Evolutionary conservation across 1,140 invertebrate species (phyloP), one percentile per base, ranked within the genome.

Genomic region (Plectus sambesii): DNA sequence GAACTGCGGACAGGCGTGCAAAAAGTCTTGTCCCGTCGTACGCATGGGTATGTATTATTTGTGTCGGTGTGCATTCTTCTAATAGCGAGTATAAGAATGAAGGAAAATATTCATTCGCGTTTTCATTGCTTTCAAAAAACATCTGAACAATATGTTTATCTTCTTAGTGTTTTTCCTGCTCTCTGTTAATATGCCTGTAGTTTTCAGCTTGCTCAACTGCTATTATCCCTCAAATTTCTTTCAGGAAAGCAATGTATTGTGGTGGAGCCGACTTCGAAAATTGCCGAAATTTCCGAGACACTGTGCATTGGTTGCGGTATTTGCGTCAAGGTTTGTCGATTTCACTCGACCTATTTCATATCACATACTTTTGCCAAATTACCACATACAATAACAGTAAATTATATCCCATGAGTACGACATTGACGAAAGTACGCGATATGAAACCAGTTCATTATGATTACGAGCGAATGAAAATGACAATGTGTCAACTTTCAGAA

Each of bases 291-390:
- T 65, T 97, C 92, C 50, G 94, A 99, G 75, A 88, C 96, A 71
- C 74, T 99, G 0, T 99, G 94, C 70, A 99, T 99, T 69, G 94
- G 92, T 67, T 98, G 93, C 76, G 92, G 93, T 83, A 99, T 99
- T 66, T 99, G 94, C 79, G 75, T 80, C 2, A 82, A 81, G 71
- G 77, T 79, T 46, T 59, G 41, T 48, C 19, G 17, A 50, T 5
- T 53, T 12, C 5, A 6, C 23, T 29, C 61, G 46, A 54, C 19
- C 43, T 44, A 27, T 1, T 6, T 27, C 4, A 0, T 20, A 23
- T 1, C 19, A 8, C 8, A 5, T 52, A 22, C 27, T 51, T 33
- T 52, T 23, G 27, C 17, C 12, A 37, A 12, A 12, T 12, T 12
- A 33, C 12, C 12, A 12, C 17, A 33, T 12, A 33, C 12, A 12